Evolutionary conservation across 2,888 invertebrate genomes (phyloP), one percentile per base, ranked within the genome.

Genomic region (Microplitis manilae): DNA sequence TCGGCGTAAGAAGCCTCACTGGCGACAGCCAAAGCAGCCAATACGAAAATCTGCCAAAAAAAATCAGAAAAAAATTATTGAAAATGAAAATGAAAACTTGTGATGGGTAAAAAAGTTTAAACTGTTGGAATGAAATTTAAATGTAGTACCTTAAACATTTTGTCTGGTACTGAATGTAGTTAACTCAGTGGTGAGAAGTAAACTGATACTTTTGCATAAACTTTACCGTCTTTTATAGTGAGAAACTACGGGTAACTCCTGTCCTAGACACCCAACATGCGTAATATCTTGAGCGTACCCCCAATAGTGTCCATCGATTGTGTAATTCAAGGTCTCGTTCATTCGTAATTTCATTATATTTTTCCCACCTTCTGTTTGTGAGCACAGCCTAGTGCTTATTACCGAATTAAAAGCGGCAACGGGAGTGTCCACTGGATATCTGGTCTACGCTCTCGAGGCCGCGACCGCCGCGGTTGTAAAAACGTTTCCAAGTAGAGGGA

Each of bases 271-370:
- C 50, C 64, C 50, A 65, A 38, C 50, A 50, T 50, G 50, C 50
- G 50, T 50, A 50, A 50, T 30, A 30, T 50, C 50, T 50, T 13
- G 13, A 50, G 50, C 50, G 8, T 50, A 50, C 50, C 50, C 50
- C 50, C 50, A 50, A 50, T 50, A 50, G 64, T 65, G 64, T 17
- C 60, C 50, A 64, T 68, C 39, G 62, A 72, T 87, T 87, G 87
- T 85, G 86, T 84, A 86, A 87, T 87, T 86, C 87, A 87, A 87
- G 87, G 87, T 86, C 86, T 80, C 80, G 68, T 59, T 72, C 78
- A 68, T 77, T 39, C 74, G 80, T 82, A 81, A 81, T 81, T 81
- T 81, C 79, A 76, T 81, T 72, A 76, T 78, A 68, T 77, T 76
- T 68, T 59, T 62, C 60, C 59, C 50, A 67, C 59, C 67, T 30